These are phyloP conservation scores for Labia minor DNA, from an alignment of 2,888 invertebrate genomes.

Conservation along the genomic window DNA sequence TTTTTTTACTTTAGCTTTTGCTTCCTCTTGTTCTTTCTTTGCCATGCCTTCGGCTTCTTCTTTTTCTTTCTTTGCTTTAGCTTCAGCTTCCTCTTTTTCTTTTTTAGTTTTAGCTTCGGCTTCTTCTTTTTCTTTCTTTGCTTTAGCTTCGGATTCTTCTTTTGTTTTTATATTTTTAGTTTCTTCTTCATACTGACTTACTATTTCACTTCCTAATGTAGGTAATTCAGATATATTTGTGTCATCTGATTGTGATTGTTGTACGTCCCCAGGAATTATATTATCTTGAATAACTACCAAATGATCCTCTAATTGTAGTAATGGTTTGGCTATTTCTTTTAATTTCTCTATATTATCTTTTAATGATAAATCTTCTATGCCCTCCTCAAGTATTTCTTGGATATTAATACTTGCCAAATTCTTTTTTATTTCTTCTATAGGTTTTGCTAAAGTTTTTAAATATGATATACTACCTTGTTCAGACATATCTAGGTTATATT, in stretches of 20 bases:
- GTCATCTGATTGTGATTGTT: slow-evolving; percentile 33
- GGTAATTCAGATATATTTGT: slow-evolving; percentile 23
- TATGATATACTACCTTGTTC: slow-evolving; percentile 48
- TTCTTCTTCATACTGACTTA: slow-evolving; percentile 16
- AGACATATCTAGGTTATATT: slow-evolving; percentile 44
- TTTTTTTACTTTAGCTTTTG: slow-evolving; percentile 23
- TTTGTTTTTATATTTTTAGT: slow-evolving; percentile 20
- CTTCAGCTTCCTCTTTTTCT: slow-evolving; percentile 27
- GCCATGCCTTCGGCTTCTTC: slow-evolving; percentile 23
- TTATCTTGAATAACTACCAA: slow-evolving; percentile 30
- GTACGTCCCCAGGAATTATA: slow-evolving; percentile 24
- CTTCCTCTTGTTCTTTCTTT: slow-evolving; percentile 23
- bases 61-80: slow-evolving; percentile 24
- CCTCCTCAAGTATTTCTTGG: slow-evolving; percentile 32
- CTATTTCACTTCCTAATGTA: slow-evolving; percentile 19
- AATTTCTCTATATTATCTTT: slow-evolving; percentile 32
- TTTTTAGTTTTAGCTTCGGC: slow-evolving; percentile 25
- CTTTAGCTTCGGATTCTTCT: slow-evolving; percentile 23
- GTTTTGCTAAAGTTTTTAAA: slow-evolving; percentile 43
- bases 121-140: slow-evolving; percentile 24
- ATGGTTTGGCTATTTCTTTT: slow-evolving; percentile 33
- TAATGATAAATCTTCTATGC: slow-evolving; percentile 26
- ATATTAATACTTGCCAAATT: slow-evolving; percentile 36
- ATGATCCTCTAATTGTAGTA: slow-evolving; percentile 37
- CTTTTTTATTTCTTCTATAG: slow-evolving; percentile 37